Base-by-base conservation (phyloP, 2,888 invertebrate genomes). In the Melinaea marsaeus region DNA sequence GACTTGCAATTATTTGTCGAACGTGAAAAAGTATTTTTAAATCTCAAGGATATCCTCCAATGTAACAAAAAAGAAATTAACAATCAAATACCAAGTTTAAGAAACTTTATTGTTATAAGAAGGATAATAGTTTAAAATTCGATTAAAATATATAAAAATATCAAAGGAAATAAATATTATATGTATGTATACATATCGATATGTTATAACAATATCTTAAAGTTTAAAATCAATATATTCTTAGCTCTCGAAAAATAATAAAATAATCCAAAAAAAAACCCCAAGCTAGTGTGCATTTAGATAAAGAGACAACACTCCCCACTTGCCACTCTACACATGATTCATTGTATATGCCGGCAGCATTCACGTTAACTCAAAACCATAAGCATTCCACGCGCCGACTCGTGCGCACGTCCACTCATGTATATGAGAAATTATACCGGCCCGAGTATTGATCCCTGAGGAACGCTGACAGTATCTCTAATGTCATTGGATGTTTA, bases 401-500 rank as follows among this genome's bases (percentile, higher is more conserved):
- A 77, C 76, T 77, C 83, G 75, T 69, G 81, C 85, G 85, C 86
- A 86, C 80, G 82, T 77, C 71, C 51, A 32, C 51, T 51, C 32
- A 32, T 51, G 51, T 51, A 32, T 61, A 62, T 45, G n/a, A 59
- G 63, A 65, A 64, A 73, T 61, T 66, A 60, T 68, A 69, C 55
- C 67, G 71, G 68, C 46, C 64, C 67, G 62, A 63, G 58, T 56
- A 37, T 22, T 45, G 55, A 51, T 60, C 76, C 79, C 72, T 79
- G 79, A 58, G 77, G 67, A 63, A 76, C 73, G 35, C 74, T 72
- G 60, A 61, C 65, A 64, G 66, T 62, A 71, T 70, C 67, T 67
- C 68, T 73, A 75, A 70, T 77, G 77, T 76, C 65, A 74, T 73
- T 74, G 61, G 72, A 73, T 57, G 57, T 69, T 72, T 71, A 75